These are phyloP conservation scores for Stegastes partitus DNA, from an alignment of 2,113 vertebrate genomes.

Conservation along the genomic window DNA sequence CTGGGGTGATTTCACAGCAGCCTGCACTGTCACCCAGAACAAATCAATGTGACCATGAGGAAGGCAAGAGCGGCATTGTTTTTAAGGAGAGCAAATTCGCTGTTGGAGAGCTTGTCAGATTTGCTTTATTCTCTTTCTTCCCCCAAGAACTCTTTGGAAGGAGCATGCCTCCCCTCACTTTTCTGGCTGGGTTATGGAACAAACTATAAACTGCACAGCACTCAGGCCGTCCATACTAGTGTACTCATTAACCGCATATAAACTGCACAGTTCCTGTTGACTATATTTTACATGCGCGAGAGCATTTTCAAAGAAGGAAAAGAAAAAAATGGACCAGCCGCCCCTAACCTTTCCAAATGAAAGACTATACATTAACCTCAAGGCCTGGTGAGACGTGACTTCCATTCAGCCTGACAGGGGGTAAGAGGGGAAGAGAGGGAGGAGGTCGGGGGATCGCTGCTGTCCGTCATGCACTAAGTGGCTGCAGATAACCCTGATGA, in stretches of 20 bases:
- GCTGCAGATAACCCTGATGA: conserved; percentile 67
- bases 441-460: conserved; percentile 43
- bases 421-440: conserved; percentile 51
- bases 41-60: conserved; percentile 86
- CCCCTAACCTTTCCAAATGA: conserved; percentile 62
- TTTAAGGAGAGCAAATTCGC: conserved; percentile 83
- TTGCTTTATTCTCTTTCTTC: conserved; percentile 76
- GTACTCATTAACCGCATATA: conserved; percentile 72
- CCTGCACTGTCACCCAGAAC: conserved; percentile 82
- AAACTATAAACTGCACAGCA: conserved; percentile 59
- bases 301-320: conserved; percentile 22
- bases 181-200: conserved; percentile 61
- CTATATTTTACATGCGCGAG: conserved; percentile 42
- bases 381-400: conserved; percentile 63
- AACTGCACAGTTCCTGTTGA: conserved; percentile 36
- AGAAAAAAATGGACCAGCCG: conserved; percentile 20
- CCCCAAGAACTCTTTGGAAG: conserved; percentile 69
- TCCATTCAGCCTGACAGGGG: conserved; percentile 61
- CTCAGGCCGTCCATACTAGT: conserved; percentile 13
- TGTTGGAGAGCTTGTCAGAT: conserved; percentile 82
- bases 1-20: conserved; percentile 82
- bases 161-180: conserved; percentile 61
- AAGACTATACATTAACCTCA: conserved; percentile 74
- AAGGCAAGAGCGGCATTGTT: conserved; percentile 82
- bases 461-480: conserved; percentile 66